Conservation (phyloP, 1,140 invertebrate genomes). For the Drosophila tani region DNA sequence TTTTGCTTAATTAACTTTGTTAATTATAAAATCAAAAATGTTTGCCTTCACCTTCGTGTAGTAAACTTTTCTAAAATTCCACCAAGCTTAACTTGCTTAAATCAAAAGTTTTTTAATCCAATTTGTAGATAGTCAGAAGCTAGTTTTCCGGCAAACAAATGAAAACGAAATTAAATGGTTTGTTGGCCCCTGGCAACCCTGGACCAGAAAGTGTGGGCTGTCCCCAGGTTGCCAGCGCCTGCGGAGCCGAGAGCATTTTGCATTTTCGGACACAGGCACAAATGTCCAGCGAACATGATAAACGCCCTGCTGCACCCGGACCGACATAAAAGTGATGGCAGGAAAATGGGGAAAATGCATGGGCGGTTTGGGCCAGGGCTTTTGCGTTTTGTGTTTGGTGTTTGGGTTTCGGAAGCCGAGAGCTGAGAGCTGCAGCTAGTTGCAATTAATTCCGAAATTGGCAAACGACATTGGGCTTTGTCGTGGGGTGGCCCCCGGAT, state of each 20-base stretch:
- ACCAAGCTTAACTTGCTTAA: neutral
- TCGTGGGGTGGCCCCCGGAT: slow-evolving; percentile 13
- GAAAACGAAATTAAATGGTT: neutral
- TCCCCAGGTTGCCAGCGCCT: slow-evolving; percentile 37
- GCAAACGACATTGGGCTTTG: slow-evolving; percentile 52
- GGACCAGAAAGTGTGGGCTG: slow-evolving; percentile 9
- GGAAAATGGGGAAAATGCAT: slow-evolving; percentile 39
- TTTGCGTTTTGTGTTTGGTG: slow-evolving; percentile 10
- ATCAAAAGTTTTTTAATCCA: slow-evolving; percentile 1
- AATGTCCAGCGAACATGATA: slow-evolving; percentile 60
- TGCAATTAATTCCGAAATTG: slow-evolving; percentile 78
- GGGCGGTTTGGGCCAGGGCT: neutral
- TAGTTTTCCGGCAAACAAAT: neutral
- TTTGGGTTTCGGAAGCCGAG: neutral
- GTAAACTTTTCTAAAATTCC: too few relatives aligned
- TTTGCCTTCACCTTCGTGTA: too few relatives aligned
- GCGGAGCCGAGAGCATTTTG: slow-evolving; percentile 33
- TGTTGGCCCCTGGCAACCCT: slow-evolving; percentile 29
- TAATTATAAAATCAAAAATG: too few relatives aligned
- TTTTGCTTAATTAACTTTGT: too few relatives aligned
- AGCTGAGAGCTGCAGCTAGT: slow-evolving; percentile 2
- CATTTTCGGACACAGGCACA: slow-evolving; percentile 41
- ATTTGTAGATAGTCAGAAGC: neutral
- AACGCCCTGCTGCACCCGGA: slow-evolving; percentile 60
- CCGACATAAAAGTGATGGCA: slow-evolving; percentile 55